These are phyloP conservation scores for Pachycephala philippinensis DNA, from an alignment of 2,113 vertebrate species.

Conservation along the genomic window DNA sequence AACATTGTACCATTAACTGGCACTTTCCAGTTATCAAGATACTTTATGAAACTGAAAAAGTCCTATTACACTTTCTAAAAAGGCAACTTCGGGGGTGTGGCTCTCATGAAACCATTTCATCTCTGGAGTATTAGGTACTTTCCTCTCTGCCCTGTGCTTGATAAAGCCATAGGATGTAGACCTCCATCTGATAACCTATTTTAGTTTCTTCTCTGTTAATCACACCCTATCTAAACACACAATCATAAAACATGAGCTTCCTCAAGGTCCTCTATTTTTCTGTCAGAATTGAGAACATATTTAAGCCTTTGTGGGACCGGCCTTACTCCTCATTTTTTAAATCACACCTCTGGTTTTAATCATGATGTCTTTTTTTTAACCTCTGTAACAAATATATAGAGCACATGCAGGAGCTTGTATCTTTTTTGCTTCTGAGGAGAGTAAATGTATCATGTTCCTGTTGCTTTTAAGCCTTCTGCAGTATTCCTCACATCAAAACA, in stretches of 20 bases:
- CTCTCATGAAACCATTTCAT: constrained; percentile 58
- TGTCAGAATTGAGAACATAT: not conserved
- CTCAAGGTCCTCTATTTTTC: not conserved
- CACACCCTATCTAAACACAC: not conserved
- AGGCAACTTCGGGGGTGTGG: constrained; percentile 76
- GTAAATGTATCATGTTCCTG: not conserved
- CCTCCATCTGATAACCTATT: not conserved
- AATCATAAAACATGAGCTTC: not conserved
- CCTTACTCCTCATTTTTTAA: not conserved
- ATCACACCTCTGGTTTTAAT: not conserved
- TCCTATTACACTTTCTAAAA: constrained; percentile 75
- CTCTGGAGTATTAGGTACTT: constrained; percentile 41
- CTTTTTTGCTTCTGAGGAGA: not conserved
- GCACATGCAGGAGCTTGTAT: not conserved
- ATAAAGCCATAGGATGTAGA: not conserved
- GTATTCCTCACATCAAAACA: not conserved
- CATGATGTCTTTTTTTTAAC: not conserved
- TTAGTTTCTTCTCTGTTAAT: not conserved
- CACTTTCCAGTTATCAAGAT: constrained; percentile 79
- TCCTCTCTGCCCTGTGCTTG: not conserved
- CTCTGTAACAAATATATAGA: not conserved
- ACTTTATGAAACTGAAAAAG: constrained; percentile 80
- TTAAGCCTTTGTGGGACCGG: not conserved
- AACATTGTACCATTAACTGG: constrained; percentile 78
- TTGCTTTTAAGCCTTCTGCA: not conserved